Evolutionary conservation across 1,140 invertebrate genomes (phyloP), one percentile per base, ranked within the genome.

Genomic region (Meloidogyne exigua): DNA sequence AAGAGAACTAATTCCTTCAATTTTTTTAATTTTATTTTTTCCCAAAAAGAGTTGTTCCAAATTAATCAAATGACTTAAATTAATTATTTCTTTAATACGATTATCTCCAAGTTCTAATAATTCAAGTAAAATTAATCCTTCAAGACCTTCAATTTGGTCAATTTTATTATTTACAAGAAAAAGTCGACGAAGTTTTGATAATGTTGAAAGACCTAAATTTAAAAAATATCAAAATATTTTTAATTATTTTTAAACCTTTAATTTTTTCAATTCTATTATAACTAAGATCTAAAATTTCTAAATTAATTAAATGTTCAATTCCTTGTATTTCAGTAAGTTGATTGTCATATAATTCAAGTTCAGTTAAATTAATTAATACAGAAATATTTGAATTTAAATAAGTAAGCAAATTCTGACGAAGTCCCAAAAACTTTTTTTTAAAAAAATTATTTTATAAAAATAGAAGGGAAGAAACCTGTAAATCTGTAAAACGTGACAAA

Each of bases 311-410:
- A 23, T 90, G 87, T 79, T 93, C 92, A 18, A 97, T 89, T 88
- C 94, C 94, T 88, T 95, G 93, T 83, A 96, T 94, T 77, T 91
- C 89, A 0, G 91, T 78, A 25, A 78, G n/a, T 71, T 81, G 79
- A 80, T 98, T 99, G 88, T 98, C 96, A 88, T 97, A 96, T 1
- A 99, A 89, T 83, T 98, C 95, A 68, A 99, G 87, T 87, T 97
- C 94, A 67, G 90, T 90, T 0, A 96, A 89, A 21, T 91, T 93
- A n/a, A 68, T 72, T 18, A 81, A 21, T 18, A 32, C n/a, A 12
- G 39, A 62, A 26, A 76, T 32, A 32, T 79, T 65, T 10, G 64
- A 44, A 65, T 80, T 82, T 23, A 81, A 66, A 11, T 28, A 11
- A 10, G 36, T 74, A 9, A 81, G 21, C n/a, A 81, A 73, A 64